These are phyloP conservation scores for Propithecus coquereli DNA, from an alignment of 2,113 vertebrate genomes.

Conservation along the genomic window DNA sequence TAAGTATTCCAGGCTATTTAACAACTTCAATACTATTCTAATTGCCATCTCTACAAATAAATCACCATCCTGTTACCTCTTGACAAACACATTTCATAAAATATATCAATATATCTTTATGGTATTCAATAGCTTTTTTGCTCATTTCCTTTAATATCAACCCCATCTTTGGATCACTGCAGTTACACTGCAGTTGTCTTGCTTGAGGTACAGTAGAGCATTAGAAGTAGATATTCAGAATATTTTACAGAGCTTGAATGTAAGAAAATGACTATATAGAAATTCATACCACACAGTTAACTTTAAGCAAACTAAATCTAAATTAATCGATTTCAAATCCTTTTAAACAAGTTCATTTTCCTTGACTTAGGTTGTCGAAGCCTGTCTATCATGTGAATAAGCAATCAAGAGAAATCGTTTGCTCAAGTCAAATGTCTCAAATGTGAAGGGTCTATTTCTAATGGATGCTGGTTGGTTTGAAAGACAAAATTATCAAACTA, in stretches of 20 bases:
- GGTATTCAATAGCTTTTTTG: not conserved
- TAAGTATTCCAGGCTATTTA: slow-evolving; percentile 19
- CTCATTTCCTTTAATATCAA: slow-evolving; percentile 12
- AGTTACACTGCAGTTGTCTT: slow-evolving; percentile 19
- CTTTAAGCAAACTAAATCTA: slow-evolving; percentile 35
- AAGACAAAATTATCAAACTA: not conserved
- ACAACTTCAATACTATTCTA: slow-evolving; percentile 37
- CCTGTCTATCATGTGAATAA: slow-evolving; percentile 4
- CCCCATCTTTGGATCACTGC: slow-evolving; percentile 17
- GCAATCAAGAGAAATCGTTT: not conserved
- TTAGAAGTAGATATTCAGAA: not conserved
- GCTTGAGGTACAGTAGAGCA: slow-evolving; percentile 10
- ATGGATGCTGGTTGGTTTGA: not conserved
- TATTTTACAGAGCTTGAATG: slow-evolving; percentile 34
- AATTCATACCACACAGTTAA: slow-evolving; percentile 23
- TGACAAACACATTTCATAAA: slow-evolving; percentile 43
- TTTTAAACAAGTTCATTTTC: slow-evolving; percentile 19
- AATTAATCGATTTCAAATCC: slow-evolving; percentile 36
- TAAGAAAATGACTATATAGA: not conserved
- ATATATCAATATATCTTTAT: not conserved
- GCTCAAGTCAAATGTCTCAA: not conserved
- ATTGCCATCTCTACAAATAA: slow-evolving; percentile 18
- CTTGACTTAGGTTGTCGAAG: not conserved
- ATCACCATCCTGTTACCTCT: slow-evolving; percentile 28
- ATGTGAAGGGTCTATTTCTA: not conserved